Base-by-base conservation (phyloP, 1,140 invertebrate species). In the Drosophila lacteicornis region DNA sequence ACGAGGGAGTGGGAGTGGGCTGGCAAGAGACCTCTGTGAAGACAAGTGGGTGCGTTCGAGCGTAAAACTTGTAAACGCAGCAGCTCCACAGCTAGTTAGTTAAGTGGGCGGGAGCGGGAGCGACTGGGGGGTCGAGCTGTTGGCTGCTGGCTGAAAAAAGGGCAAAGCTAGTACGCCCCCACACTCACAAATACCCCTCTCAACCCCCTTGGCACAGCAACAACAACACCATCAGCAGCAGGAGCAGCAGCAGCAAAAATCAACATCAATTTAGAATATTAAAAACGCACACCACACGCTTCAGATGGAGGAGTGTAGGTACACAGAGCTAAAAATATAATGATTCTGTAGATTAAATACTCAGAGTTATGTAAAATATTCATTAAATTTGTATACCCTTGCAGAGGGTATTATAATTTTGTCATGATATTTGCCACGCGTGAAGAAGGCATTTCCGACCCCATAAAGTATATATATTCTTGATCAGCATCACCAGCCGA, bases 231-330 rank as follows among this genome's bases (percentile, higher is more conserved):
- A 63, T 17, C 45, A 43, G 33, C 27, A 43, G 40, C 51, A 65
- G 45, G 56, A 55, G 17, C 6, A 56, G 45, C 38, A 51, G 60
- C 45, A 69, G 80, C 81, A 80, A 88, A 86, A 87, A 88, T 87
- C 84, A 87, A 87, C 84, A 87, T 87, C 84, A 87, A 87, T 87
- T 87, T 87, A 87, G 84, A 87, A 87, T 87, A 87, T 87, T 88
- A 87, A 87, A 87, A 87, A 87, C 80, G 69, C 84, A 88, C 82
- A 88, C 77, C 61, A 82, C 33, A 73, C 68, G 38, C 13, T 59
- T 27, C 13, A 15, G 30, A 27, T 25, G 66, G 19, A 15, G 62
- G 47, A 17, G 57, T 71, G 56, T 22, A 56, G 15, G n/a, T 17
- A 77, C 58, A 66, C 55, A 58, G 11, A 30, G 22, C 58, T 13